Evolutionary conservation across 2,888 invertebrate species (phyloP).

Genomic region (Phania funesta): DNA sequence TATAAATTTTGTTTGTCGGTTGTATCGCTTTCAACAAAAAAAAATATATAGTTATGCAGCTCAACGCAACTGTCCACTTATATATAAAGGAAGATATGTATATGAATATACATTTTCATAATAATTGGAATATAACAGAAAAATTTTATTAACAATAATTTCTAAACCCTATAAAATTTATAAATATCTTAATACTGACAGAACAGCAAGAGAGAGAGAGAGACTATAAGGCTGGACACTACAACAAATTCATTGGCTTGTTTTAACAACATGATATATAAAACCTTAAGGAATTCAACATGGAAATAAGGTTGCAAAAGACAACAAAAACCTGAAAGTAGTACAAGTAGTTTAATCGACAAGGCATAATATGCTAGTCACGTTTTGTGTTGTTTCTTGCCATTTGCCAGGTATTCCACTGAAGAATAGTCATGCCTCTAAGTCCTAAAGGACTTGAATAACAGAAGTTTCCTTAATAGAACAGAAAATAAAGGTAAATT

Average conservation of each 20-base stretch:
- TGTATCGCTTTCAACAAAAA: too few relatives aligned
- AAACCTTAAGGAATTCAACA: slow-evolving; percentile 36
- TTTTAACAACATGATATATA: not conserved
- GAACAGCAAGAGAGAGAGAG: not conserved
- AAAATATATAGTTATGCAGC: too few relatives aligned
- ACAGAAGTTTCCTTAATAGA: slow-evolving; percentile 43
- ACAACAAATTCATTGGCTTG: not conserved
- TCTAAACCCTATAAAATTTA: slow-evolving; percentile 33
- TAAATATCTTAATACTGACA: slow-evolving; percentile 15
- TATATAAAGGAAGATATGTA: not conserved
- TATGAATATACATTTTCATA: slow-evolving; percentile 46
- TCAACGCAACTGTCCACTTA: too few relatives aligned
- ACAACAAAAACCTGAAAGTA: not conserved
- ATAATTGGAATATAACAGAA: slow-evolving; percentile 58
- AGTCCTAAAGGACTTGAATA: slow-evolving; percentile 30
- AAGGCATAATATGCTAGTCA: slow-evolving; percentile 29
- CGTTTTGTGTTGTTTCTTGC: slow-evolving; percentile 12
- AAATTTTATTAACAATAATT: slow-evolving; percentile 56
- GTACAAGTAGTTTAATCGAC: not conserved
- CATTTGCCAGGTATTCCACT: not conserved
- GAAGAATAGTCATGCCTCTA: not conserved
- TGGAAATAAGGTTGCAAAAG: not conserved
- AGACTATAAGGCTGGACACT: not conserved
- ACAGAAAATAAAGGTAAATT: not conserved
- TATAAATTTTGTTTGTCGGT: too few relatives aligned